Conservation (phyloP, 2,888 invertebrate species). For the Napeogenes sylphis region DNA sequence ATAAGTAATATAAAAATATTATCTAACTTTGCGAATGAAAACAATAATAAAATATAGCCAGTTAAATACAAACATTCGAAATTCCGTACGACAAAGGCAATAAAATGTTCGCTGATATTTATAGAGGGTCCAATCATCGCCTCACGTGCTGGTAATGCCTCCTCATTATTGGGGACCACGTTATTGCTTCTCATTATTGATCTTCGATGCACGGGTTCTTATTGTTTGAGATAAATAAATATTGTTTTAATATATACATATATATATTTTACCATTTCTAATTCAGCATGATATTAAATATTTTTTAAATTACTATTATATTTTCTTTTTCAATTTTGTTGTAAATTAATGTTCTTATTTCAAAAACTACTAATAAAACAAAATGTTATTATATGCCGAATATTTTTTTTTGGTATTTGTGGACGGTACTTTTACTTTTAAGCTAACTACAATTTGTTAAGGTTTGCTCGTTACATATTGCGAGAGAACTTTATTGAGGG, state of each 20-base stretch:
- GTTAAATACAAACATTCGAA: constrained; percentile 16
- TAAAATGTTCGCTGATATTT: constrained; percentile 39
- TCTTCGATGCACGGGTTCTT: constrained; percentile 14
- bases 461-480: background rate
- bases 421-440: background rate
- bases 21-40: background rate
- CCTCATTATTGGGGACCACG: constrained; percentile 38
- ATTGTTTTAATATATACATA: background rate
- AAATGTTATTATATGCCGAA: too few species aligned
- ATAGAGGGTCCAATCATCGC: constrained; percentile 48
- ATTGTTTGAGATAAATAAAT: background rate
- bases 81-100: constrained; percentile 39
- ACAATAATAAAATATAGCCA: background rate
- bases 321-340: too few species aligned
- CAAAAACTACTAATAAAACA: too few species aligned
- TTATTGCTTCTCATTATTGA: constrained; percentile 41
- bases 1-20: too few species aligned
- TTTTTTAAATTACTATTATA: too few species aligned
- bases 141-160: constrained; percentile 63
- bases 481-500: constrained; percentile 40
- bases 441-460: constrained; percentile 4
- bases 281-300: background rate
- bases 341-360: too few species aligned
- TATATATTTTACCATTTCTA: background rate
- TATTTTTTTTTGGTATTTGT: background rate